A percentile compares a stretch with the other conserved stretches of the same genome.
These are phyloP conservation scores for Leiothrix lutea DNA, from an alignment of 2,113 vertebrate species.

Conservation along the genomic window DNA sequence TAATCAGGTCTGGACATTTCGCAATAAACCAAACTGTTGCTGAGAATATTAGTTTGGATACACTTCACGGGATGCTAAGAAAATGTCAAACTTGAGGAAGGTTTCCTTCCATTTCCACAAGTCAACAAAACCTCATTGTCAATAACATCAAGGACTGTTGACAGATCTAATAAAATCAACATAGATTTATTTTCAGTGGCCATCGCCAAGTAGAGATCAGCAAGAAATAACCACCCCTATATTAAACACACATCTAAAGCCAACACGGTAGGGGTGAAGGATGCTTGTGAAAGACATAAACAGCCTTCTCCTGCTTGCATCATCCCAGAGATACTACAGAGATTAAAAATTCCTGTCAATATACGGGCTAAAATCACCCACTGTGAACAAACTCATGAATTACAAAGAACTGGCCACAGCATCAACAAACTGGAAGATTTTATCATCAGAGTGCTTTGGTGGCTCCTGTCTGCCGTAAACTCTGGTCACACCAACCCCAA, in stretches of 20 bases:
- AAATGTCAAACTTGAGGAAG: constrained; percentile 8
- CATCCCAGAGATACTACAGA: constrained; percentile 24
- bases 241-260: constrained; percentile 56
- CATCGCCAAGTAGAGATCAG: constrained; percentile 48
- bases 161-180: constrained; percentile 65
- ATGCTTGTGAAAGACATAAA: constrained; percentile 45
- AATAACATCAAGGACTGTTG: constrained; percentile 65
- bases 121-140: constrained; percentile 62
- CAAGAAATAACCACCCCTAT: constrained; percentile 22
- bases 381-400: constrained; percentile 54
- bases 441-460: constrained; percentile 43
- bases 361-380: not conserved
- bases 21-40: not conserved
- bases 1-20: not conserved
- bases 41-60: not conserved
- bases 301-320: constrained; percentile 38
- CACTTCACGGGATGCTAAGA: not conserved
- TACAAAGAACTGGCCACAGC: constrained; percentile 27
- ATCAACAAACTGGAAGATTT: constrained; percentile 26
- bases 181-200: constrained; percentile 46
- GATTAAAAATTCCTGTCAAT: constrained; percentile 42
- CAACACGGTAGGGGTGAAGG: constrained; percentile 30
- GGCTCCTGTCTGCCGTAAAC: constrained; percentile 8
- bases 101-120: constrained; percentile 46
- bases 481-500: not conserved